Percentiles rank a stretch among this genome's conserved stretches.
Conservation (phyloP, 2,888 invertebrate genomes). For the Subacronicta megacephala region DNA sequence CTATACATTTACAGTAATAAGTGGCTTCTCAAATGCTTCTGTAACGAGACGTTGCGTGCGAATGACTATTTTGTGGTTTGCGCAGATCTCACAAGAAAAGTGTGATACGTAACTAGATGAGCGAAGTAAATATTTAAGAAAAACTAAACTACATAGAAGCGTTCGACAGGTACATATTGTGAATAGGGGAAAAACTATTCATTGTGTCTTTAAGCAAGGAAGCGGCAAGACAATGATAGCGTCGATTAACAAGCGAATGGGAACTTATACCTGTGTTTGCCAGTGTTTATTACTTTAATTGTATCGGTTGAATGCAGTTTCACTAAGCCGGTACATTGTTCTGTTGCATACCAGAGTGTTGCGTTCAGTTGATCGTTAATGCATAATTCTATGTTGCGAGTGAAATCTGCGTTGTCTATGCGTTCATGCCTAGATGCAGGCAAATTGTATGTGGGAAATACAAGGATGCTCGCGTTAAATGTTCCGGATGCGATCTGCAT, state of each 20-base stretch:
- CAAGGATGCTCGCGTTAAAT: constrained; percentile 68
- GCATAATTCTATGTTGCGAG: constrained; percentile 81
- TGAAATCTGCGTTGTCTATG: constrained; percentile 79
- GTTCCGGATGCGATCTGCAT: constrained; percentile 61
- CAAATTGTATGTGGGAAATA: constrained; percentile 74
- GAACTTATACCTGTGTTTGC: constrained; percentile 78
- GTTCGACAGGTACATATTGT: constrained; percentile 79
- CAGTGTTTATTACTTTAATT: constrained; percentile 84
- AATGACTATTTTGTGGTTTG: constrained; percentile 80
- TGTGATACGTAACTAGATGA: constrained; percentile 63
- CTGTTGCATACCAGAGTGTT: constrained; percentile 75
- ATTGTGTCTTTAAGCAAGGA: constrained; percentile 82
- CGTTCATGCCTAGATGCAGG: constrained; percentile 66
- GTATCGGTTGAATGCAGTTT: constrained; percentile 84
- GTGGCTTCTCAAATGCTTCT: constrained; percentile 64
- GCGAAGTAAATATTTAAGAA: constrained; percentile 57
- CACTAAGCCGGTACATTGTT: constrained; percentile 80
- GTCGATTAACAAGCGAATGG: constrained; percentile 82
- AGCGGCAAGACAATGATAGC: constrained; percentile 84
- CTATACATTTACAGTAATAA: constrained; percentile 63
- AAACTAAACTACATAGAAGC: constrained; percentile 67
- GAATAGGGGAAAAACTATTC: constrained; percentile 77
- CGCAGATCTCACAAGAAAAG: constrained; percentile 70
- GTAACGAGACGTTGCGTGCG: constrained; percentile 74
- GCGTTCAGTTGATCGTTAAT: constrained; percentile 76